Base-by-base conservation (phyloP, 2,113 vertebrate genomes). In the Scalopus aquaticus region DNA sequence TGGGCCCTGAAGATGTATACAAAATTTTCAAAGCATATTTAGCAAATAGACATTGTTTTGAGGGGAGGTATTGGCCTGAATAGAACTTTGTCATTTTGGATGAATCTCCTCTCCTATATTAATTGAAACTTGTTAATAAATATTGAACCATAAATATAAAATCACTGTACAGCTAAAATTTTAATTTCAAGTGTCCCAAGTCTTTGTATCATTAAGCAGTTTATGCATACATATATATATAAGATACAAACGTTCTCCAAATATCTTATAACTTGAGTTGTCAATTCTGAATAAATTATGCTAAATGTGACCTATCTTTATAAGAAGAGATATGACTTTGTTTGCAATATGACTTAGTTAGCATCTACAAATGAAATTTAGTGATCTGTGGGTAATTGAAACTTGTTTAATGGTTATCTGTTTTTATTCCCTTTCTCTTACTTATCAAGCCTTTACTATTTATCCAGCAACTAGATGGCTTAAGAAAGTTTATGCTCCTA, bases 211-310 rank as follows among this genome's bases (percentile, higher is more conserved):
- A 67, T 83, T 56, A 51, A 93, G 13, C 32, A 80, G 19, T 74
- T 56, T 95, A 69, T 91, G 32, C 16, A 73, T 65, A 37, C 4
- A 44, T 49, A 65, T 58, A 42, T 72, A 32, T 10, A 44, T 35
- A 82, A 91, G 7, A 67, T 93, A 16, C 19, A 79, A 60, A 74
- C 30, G 79, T 79, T 54, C 56, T 73, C 54, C 20, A 87, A 90
- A 58, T 74, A 72, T 73, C 76, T 69, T 76, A 84, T 85, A 56
- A 56, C 30, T 92, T 56, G 30, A 64, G 26, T n/a, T 76, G 51
- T 80, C 42, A 70, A 49, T 89, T 94, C 32, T 91, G 79, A 95
- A 85, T 88, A 91, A 51, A 88, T 96, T 91, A 87, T 91, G 91
- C 46, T 69, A 95, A 83, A 69, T 74, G 19, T 94, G 42, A 85